Evolutionary conservation across 2,113 vertebrate species (phyloP), one percentile per base, ranked within the genome.

Genomic region (Chionis minor): DNA sequence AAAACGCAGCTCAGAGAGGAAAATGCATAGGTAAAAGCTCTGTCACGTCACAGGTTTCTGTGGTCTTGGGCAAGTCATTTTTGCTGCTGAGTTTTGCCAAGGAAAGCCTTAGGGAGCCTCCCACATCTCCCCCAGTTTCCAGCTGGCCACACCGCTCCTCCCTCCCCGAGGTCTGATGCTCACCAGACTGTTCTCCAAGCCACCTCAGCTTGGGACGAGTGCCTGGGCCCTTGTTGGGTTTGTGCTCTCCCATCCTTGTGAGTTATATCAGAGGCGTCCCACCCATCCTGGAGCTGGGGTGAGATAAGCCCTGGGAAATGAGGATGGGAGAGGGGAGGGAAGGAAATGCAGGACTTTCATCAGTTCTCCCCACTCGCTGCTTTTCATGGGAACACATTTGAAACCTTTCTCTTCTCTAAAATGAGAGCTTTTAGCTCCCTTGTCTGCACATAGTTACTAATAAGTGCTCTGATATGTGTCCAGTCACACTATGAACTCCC

Each of bases 381-480:
- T 95, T 74, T 88, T 72, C 81, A 69, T 65, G 77, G 49, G 94
- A 87, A 79, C 16, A 15, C 17, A 51, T 63, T 44, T 56, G 7
- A 86, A 93, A 90, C 61, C 16, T 69, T 85, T 69, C 20, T 65
- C 28, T 65, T 83, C 49, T 71, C 69, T 92, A 32, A 90, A 89
- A 91, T 21, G 20, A 87, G 90, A 82, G 27, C 26, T 91, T 85
- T 86, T 23, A 62, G 26, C 45, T 59, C 23, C 40, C 74, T 95
- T 94, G 93, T 96, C 96, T 91, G 71, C 1, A 1, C 45, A 7
- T 3, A 5, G 0, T 19, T 72, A 21, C 78, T 86, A 93, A 93
- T 96, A 95, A 93, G 67, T 62, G 12, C 56, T 49, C 35, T 95
- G 87, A 96, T 82, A 6, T n/a, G 79, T 38, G 72, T 56, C 78